Conservation (phyloP, 2,113 vertebrate species). For the Megaleporinus macrocephalus region DNA sequence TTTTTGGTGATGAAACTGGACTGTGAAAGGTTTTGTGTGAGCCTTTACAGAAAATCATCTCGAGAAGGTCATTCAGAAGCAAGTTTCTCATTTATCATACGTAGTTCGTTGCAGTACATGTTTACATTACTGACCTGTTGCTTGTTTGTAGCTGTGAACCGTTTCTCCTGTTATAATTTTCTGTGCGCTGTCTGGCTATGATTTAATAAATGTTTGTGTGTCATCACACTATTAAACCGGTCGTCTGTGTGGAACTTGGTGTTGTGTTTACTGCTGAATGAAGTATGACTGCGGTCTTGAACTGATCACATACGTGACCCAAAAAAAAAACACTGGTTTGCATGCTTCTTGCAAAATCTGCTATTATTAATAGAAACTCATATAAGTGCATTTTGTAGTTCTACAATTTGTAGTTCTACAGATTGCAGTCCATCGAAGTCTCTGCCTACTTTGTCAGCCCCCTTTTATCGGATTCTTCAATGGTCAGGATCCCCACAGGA, state of each 20-base stretch:
- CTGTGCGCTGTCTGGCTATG: not conserved
- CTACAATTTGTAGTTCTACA: too few relatives aligned
- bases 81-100: conserved; percentile 3
- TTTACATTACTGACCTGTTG: conserved; percentile 32
- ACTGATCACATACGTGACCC: too few relatives aligned
- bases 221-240: conserved; percentile 41
- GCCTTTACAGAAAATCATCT: not conserved
- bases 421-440: too few relatives aligned
- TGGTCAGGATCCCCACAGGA: too few relatives aligned
- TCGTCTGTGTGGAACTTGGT: conserved; percentile 23
- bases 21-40: not conserved
- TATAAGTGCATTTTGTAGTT: too few relatives aligned
- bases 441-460: too few relatives aligned
- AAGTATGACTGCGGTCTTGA: not conserved
- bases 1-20: conserved; percentile 14
- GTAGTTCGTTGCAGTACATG: conserved; percentile 6
- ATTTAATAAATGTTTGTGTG: conserved; percentile 33
- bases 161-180: conserved; percentile 12
- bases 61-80: not conserved
- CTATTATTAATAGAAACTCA: too few relatives aligned
- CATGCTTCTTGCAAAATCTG: too few relatives aligned
- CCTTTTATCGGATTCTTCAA: too few relatives aligned
- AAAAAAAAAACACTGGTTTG: too few relatives aligned
- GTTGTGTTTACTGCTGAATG: not conserved
- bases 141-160: not conserved